Conservation (phyloP, 2,797 vertebrate genomes). For the Catostomus latipinnis region DNA sequence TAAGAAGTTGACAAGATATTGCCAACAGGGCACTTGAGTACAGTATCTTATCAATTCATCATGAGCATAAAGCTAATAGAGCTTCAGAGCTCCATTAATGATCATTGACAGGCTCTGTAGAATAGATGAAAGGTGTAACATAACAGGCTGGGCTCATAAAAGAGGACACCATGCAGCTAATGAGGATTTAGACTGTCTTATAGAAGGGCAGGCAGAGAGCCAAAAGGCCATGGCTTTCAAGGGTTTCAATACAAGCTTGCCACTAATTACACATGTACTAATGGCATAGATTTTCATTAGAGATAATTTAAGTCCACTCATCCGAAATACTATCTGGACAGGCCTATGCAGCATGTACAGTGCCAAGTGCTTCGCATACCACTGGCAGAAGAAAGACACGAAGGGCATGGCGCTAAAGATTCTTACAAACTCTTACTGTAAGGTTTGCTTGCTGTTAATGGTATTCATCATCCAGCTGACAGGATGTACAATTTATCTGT, state of each 20-base stretch:
- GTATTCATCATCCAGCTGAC: not conserved
- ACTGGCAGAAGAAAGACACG: not conserved
- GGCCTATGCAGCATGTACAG: conserved; percentile 61
- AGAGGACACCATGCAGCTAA: conserved; percentile 83
- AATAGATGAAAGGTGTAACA: conserved; percentile 86
- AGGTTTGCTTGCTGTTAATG: conserved; percentile 29
- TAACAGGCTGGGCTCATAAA: conserved; percentile 79
- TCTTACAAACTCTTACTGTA: conserved; percentile 12
- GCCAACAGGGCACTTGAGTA: conserved; percentile 79
- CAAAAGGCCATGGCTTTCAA: conserved; percentile 83
- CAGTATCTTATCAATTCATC: conserved; percentile 80
- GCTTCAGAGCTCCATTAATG: conserved; percentile 83
- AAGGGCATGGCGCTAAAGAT: not conserved
- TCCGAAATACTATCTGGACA: conserved; percentile 72
- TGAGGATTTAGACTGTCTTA: conserved; percentile 83
- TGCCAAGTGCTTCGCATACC: conserved; percentile 28
- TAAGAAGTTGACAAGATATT: conserved; percentile 70
- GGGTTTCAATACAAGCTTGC: conserved; percentile 83
- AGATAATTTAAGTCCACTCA: conserved; percentile 81
- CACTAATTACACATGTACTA: conserved; percentile 83
- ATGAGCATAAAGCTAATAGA: conserved; percentile 82
- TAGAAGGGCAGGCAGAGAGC: conserved; percentile 81
- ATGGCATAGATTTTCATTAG: conserved; percentile 83
- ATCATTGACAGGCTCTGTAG: conserved; percentile 81
- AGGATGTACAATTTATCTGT: conserved; percentile 13